phyloP scores from a whole-genome alignment of 1,140 invertebrate genomes.

The Bombus terrestris region DNA sequence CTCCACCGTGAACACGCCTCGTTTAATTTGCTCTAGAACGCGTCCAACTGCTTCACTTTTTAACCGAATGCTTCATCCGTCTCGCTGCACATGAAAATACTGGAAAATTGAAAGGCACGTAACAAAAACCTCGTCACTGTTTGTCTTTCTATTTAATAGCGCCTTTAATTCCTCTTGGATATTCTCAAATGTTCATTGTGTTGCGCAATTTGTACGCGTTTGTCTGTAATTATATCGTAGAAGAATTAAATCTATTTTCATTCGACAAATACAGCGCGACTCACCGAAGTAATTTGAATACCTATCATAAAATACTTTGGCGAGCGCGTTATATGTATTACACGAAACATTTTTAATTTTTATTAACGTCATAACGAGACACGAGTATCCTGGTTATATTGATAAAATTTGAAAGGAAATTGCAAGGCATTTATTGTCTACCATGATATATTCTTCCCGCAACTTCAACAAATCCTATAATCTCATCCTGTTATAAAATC shows the following conservation, averaged over 20 bases:
- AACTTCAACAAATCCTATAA: not conserved
- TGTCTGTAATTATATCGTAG: not conserved
- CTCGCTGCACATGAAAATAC: not conserved
- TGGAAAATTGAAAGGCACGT: not conserved
- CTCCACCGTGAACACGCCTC: not conserved
- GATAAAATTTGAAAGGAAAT: too few relatives aligned
- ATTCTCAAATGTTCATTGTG: not conserved
- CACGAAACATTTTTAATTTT: too few relatives aligned
- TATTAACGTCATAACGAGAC: too few relatives aligned
- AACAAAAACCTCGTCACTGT: not conserved
- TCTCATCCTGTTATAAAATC: slow-evolving; percentile 21
- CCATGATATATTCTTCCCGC: too few relatives aligned
- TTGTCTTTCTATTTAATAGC: not conserved
- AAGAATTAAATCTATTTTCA: not conserved
- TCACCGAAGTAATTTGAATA: not conserved
- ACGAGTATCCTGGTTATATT: too few relatives aligned
- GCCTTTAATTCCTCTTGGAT: not conserved
- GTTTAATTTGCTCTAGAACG: not conserved
- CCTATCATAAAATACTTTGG: too few relatives aligned
- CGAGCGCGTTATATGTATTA: too few relatives aligned
- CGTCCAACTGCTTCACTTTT: not conserved
- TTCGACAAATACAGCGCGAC: not conserved
- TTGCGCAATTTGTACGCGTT: not conserved
- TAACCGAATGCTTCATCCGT: not conserved
- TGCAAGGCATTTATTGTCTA: too few relatives aligned